Conservation (phyloP, 53 echinoderm and acorn worm species). For the Luidia sarsii region DNA sequence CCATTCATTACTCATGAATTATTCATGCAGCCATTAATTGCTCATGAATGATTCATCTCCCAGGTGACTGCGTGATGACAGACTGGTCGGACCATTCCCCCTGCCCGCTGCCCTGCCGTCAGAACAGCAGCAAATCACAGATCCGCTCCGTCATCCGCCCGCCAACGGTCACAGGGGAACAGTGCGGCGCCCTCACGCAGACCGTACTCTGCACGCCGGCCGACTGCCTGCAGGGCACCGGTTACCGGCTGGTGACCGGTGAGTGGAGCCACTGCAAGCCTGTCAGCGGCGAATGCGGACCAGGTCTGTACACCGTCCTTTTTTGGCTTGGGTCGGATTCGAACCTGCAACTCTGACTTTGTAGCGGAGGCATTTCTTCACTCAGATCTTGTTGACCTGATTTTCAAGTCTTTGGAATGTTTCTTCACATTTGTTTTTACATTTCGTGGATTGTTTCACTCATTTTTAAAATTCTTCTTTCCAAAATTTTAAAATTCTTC, state of each 20-base stretch:
- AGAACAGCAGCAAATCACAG: slow-evolving; percentile 69
- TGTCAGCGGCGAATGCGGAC: slow-evolving; percentile 81
- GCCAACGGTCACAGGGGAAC: slow-evolving; percentile 55
- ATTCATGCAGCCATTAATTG: neutral
- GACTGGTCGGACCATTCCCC: slow-evolving; percentile 74
- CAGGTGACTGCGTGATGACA: slow-evolving; percentile 91
- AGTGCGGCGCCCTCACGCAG: slow-evolving; percentile 67
- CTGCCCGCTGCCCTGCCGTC: slow-evolving; percentile 69
- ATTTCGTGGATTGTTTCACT: too few relatives aligned
- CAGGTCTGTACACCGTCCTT: slow-evolving; percentile 81
- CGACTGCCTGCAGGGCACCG: slow-evolving; percentile 42
- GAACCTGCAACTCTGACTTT: too few relatives aligned
- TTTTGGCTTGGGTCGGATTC: too few relatives aligned
- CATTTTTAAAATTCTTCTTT: too few relatives aligned
- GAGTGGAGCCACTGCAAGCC: slow-evolving; percentile 84
- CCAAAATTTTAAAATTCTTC: neutral
- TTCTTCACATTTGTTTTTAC: too few relatives aligned
- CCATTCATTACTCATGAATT: neutral
- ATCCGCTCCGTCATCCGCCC: slow-evolving; percentile 73
- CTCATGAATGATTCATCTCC: neutral
- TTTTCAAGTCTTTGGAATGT: too few relatives aligned
- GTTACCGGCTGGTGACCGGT: slow-evolving; percentile 59
- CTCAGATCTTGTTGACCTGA: too few relatives aligned
- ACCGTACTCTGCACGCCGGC: slow-evolving; percentile 57
- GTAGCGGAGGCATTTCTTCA: too few relatives aligned